phyloP scores from a whole-genome alignment of 2,113 vertebrate species.

The Gallinago undulata region DNA sequence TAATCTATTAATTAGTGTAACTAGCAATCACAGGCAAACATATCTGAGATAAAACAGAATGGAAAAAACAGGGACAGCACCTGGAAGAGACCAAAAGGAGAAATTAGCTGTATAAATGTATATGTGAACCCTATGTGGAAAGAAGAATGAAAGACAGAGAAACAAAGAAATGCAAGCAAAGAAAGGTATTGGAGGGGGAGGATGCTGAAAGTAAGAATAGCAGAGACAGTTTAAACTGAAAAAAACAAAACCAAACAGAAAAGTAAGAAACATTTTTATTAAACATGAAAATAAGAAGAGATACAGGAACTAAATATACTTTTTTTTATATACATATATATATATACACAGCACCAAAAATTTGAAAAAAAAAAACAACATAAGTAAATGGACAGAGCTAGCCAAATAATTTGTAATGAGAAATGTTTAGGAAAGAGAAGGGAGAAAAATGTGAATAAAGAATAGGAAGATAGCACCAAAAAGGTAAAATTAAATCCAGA shows the following conservation, averaged over 20 bases:
- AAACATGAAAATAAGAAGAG: not conserved
- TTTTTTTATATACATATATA: no score
- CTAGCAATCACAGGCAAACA: not conserved
- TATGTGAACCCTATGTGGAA: not conserved
- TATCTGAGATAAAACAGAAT: not conserved
- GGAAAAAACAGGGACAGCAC: not conserved
- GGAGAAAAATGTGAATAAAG: not conserved
- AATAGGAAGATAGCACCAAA: not conserved
- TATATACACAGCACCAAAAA: rapidly evolving
- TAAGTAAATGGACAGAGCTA: not conserved
- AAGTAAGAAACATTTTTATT: not conserved
- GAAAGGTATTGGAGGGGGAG: not conserved
- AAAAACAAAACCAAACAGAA: no score
- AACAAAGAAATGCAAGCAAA: not conserved
- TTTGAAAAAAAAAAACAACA: not conserved
- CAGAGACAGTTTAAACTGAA: not conserved
- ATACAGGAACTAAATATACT: not conserved
- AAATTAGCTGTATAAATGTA: not conserved
- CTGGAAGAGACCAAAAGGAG: not conserved
- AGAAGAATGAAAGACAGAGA: not conserved
- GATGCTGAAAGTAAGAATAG: not conserved
- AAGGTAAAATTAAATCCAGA: not conserved
- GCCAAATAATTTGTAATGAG: not conserved
- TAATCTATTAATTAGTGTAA: not conserved
- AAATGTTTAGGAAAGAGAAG: not conserved